Base-by-base conservation (phyloP, 2,797 vertebrate genomes). In the Leptoclinus maculatus region DNA sequence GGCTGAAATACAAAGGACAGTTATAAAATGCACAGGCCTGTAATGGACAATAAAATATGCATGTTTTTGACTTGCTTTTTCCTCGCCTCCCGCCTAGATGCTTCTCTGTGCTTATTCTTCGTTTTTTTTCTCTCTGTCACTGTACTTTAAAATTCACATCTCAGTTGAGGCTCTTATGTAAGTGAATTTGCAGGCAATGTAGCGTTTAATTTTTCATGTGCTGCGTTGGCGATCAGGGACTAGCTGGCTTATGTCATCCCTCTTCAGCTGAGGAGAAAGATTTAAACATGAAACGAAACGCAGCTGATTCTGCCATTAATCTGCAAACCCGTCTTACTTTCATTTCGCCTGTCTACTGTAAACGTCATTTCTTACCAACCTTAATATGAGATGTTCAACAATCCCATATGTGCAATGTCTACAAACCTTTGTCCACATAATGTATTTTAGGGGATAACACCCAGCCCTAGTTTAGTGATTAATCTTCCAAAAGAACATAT, bases 131-230 rank as follows among this genome's bases (percentile, higher is more conserved):
- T 71, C 59, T 45, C 56, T 14, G 68, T 75, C 57, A 59, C 70
- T 83, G 51, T 70, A 43, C 73, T 83, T 83, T 60, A 27, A 76
- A 78, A 78, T 87, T 78, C 54, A 73, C 38, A 41, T 82, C 78
- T 80, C 74, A 47, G 82, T 59, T 56, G 64, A 82, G 69, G 78
- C 84, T 78, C 58, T 92, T 93, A 91, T 80, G 81, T 93, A 92
- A 93, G 84, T 74, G 80, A 88, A 91, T 92, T 85, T 88, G 77
- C 80, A 49, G 60, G 77, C 58, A 76, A 53, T 85, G 85, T 75
- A 67, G 83, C 59, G 13, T 80, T 92, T 83, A 69, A 89, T 91
- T 89, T 93, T 89, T 89, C 47, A 90, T 90, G 84, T 58, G 84
- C 85, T 71, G 76, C 60, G 86, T 27, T 77, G 75, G 67, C 45